A percentile compares a stretch with the other conserved stretches of the same genome.
These are phyloP conservation scores for Oreotragus oreotragus DNA, from an alignment of 2,113 vertebrate species.

Conservation along the genomic window DNA sequence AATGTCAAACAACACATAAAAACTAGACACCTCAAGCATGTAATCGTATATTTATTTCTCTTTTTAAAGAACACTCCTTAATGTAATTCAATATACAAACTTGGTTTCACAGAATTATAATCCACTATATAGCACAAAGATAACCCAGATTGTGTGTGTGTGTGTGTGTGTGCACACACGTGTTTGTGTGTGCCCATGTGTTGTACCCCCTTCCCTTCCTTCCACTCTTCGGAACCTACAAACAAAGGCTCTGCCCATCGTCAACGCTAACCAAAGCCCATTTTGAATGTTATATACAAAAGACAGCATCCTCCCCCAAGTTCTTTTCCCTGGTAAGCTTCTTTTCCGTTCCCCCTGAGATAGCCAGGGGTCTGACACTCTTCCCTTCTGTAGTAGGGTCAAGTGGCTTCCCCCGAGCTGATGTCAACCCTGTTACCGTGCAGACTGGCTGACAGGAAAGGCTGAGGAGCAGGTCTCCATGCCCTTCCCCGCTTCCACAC, in stretches of 20 bases:
- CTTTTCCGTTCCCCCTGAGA: slow-evolving; percentile 63
- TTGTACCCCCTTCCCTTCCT: slow-evolving; percentile 40
- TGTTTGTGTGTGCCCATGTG: background rate
- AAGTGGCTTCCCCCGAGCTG: slow-evolving; percentile 58
- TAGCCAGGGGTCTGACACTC: background rate
- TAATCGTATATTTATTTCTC: slow-evolving; percentile 88
- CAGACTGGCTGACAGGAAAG: slow-evolving; percentile 45
- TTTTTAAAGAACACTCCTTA: slow-evolving; percentile 91
- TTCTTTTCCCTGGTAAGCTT: slow-evolving; percentile 15
- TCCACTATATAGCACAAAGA: slow-evolving; percentile 88
- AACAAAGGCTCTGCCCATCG: slow-evolving; percentile 66
- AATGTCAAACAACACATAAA: slow-evolving; percentile 79
- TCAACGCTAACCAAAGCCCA: slow-evolving; percentile 52
- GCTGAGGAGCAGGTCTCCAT: slow-evolving; percentile 35
- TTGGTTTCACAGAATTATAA: slow-evolving; percentile 90
- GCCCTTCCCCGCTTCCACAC: background rate
- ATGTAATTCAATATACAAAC: slow-evolving; percentile 89
- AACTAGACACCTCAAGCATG: slow-evolving; percentile 83
- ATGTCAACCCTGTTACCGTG: slow-evolving; percentile 42
- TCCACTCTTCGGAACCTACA: slow-evolving; percentile 61
- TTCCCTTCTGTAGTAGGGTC: background rate
- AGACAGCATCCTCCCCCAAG: slow-evolving; percentile 52
- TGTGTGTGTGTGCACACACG: background rate
- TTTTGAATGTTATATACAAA: slow-evolving; percentile 47
- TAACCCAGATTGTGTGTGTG: slow-evolving; percentile 72